phyloP scores from a whole-genome alignment of 1,140 invertebrate genomes.

The Drosophila pseudoananassae region DNA sequence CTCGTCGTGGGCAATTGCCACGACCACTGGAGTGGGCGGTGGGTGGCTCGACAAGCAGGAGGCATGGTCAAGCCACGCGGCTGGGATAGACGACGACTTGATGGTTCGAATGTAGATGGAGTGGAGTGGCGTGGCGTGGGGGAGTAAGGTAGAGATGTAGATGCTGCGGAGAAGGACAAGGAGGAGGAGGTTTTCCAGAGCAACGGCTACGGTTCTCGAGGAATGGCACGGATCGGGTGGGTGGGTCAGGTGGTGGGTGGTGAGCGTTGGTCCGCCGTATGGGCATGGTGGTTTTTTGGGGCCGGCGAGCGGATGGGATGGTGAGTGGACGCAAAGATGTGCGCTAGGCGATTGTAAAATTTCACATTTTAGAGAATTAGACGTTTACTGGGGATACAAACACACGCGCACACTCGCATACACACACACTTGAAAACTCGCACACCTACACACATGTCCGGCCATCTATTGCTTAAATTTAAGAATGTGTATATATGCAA shows the following conservation, averaged over 20 bases:
- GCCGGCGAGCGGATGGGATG: constrained; percentile 11
- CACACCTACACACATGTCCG: constrained; percentile 38
- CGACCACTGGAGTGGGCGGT: constrained; percentile 54
- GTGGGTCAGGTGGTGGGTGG: constrained; percentile 8
- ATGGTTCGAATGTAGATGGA: constrained; percentile 60
- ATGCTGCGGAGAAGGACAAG: constrained; percentile 30
- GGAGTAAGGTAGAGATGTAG: not conserved
- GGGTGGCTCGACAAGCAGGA: constrained; percentile 46
- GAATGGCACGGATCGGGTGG: constrained; percentile 31
- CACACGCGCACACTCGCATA: constrained; percentile 38
- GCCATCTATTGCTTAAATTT: constrained; percentile 56
- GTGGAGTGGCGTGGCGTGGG: constrained; percentile 11
- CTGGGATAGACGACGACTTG: constrained; percentile 80
- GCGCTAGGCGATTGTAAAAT: constrained; percentile 82
- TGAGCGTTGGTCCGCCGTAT: not conserved
- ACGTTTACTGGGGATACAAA: constrained; percentile 75
- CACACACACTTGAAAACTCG: constrained; percentile 3
- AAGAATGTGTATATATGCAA: constrained; percentile 40
- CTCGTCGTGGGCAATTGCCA: constrained; percentile 78
- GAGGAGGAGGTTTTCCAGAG: constrained; percentile 55
- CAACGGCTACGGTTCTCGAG: constrained; percentile 72
- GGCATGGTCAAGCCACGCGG: constrained; percentile 76
- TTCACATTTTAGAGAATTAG: constrained; percentile 83
- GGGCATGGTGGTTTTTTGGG: constrained; percentile 4
- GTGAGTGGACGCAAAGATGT: constrained; percentile 73